Evolutionary conservation across 2,888 invertebrate genomes (phyloP).

Genomic region (Biston stratarius): DNA sequence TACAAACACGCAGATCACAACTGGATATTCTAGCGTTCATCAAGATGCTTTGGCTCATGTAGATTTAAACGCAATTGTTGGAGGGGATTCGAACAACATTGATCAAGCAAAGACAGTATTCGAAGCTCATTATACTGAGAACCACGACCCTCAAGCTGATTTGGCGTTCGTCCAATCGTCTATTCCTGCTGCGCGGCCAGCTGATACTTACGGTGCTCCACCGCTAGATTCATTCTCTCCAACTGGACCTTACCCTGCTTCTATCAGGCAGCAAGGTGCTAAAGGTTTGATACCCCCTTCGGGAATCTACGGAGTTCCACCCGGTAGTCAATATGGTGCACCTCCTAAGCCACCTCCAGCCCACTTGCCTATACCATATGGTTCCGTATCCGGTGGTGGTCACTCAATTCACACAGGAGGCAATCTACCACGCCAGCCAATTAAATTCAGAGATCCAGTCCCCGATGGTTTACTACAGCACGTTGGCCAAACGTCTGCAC

Average conservation of each 20-base stretch:
- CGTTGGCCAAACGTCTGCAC: slow-evolving; percentile 88
- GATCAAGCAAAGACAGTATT: slow-evolving; percentile 82
- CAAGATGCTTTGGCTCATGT: slow-evolving; percentile 78
- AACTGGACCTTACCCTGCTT: slow-evolving; percentile 67
- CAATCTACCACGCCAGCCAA: slow-evolving; percentile 86
- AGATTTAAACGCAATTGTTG: slow-evolving; percentile 75
- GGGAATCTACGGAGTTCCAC: slow-evolving; percentile 87
- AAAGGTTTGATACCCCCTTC: slow-evolving; percentile 87
- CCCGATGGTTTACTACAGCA: slow-evolving; percentile 90
- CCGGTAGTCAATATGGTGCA: slow-evolving; percentile 80
- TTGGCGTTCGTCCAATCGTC: slow-evolving; percentile 49
- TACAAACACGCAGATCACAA: slow-evolving; percentile 66
- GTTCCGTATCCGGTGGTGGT: slow-evolving; percentile 76
- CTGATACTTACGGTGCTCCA: slow-evolving; percentile 75
- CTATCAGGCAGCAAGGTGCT: slow-evolving; percentile 75
- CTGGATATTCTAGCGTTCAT: slow-evolving; percentile 78
- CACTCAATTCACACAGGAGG: slow-evolving; percentile 74
- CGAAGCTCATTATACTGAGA: slow-evolving; percentile 82
- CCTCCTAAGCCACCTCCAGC: slow-evolving; percentile 67
- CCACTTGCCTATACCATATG: slow-evolving; percentile 77
- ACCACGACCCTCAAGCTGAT: slow-evolving; percentile 59
- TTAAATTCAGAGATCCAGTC: slow-evolving; percentile 91
- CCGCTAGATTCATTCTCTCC: slow-evolving; percentile 79
- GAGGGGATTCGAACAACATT: slow-evolving; percentile 79
- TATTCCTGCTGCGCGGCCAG: slow-evolving; percentile 57